phyloP scores from a whole-genome alignment of 2,113 vertebrate species.

The Strix aluco region DNA sequence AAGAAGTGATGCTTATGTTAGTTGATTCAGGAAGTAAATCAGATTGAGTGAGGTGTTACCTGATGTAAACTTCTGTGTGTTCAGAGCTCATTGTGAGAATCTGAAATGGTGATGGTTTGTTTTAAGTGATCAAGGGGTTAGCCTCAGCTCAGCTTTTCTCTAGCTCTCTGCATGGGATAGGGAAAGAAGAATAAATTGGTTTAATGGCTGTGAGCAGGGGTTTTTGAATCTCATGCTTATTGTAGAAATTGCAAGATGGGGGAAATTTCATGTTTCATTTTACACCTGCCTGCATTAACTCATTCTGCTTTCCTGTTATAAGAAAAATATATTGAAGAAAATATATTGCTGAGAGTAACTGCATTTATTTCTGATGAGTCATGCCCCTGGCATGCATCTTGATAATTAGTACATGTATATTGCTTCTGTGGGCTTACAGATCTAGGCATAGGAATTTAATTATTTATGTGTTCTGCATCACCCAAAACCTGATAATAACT shows the following conservation, averaged over 20 bases:
- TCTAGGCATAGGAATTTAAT: not conserved
- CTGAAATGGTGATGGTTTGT: not conserved
- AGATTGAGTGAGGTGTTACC: not conserved
- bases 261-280: not conserved
- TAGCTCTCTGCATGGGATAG: not conserved
- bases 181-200: slow-evolving; percentile 1
- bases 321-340: not conserved
- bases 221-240: not conserved
- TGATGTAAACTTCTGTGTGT: not conserved
- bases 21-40: not conserved
- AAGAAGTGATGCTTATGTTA: not conserved
- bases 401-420: not conserved
- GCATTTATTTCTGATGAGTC: not conserved
- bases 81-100: not conserved
- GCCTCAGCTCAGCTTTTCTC: not conserved
- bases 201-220: not conserved
- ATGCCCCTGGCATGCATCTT: not conserved
- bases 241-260: not conserved
- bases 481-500: not conserved
- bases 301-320: not conserved
- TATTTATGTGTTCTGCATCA: not conserved
- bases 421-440: not conserved
- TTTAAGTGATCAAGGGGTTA: not conserved
- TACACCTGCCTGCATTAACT: not conserved
- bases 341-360: not conserved